phyloP scores from a whole-genome alignment of 1,140 invertebrate genomes.

The Lasaia peninsularis region DNA sequence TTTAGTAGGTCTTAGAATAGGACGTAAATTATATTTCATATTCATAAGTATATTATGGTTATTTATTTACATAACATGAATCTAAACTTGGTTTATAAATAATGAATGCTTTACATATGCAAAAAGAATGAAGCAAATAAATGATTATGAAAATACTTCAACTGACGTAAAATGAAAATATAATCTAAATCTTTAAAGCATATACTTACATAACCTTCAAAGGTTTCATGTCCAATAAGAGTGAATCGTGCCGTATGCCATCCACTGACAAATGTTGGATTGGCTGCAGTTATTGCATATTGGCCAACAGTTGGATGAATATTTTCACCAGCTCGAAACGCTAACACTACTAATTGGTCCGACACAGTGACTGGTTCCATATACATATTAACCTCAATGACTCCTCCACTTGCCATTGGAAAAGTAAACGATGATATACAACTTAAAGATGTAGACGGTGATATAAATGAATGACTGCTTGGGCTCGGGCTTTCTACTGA shows the following conservation, averaged over 20 bases:
- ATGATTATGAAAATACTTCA: too few species aligned
- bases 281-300: neutral
- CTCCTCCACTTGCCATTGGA: neutral
- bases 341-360: slow-evolving; percentile 9
- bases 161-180: neutral
- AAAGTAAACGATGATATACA: slow-evolving; percentile 11
- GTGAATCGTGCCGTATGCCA: slow-evolving; percentile 10
- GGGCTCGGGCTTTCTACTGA: neutral
- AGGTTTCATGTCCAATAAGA: neutral
- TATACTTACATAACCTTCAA: slow-evolving; percentile 14
- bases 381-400: slow-evolving; percentile 5
- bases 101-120: too few species aligned
- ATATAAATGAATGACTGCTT: neutral
- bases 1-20: too few species aligned
- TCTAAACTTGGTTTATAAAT: too few species aligned
- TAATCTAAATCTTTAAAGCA: neutral
- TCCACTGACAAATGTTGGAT: slow-evolving; percentile 9
- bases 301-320: slow-evolving; percentile 12
- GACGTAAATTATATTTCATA: too few species aligned
- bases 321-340: neutral
- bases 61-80: too few species aligned
- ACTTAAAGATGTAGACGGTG: neutral
- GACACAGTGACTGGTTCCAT: slow-evolving; percentile 2
- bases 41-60: too few species aligned
- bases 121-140: too few species aligned